These are phyloP conservation scores for Sigmodon hispidus DNA, from an alignment of 2,113 vertebrate genomes.

Conservation along the genomic window DNA sequence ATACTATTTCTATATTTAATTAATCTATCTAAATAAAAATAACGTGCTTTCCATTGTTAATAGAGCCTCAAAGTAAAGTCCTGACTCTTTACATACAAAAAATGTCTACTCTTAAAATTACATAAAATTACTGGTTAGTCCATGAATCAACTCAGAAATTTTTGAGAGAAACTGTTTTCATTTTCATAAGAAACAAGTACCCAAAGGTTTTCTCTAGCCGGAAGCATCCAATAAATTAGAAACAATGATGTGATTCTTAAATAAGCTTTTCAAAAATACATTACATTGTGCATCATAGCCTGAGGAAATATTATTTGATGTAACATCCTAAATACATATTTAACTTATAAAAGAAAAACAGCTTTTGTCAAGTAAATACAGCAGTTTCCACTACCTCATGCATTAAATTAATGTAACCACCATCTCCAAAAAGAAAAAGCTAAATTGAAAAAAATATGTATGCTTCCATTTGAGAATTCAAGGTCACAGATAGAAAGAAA, in stretches of 20 bases:
- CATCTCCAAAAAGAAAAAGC: conserved; percentile 73
- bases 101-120: not conserved
- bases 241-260: conserved; percentile 59
- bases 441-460: conserved; percentile 76
- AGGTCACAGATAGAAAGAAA: not conserved
- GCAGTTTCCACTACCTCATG: conserved; percentile 52
- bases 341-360: conserved; percentile 73
- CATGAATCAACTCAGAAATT: conserved; percentile 10
- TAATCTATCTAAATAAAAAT: conserved; percentile 18
- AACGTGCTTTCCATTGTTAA: not conserved
- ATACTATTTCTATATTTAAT: not conserved
- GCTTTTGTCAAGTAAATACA: conserved; percentile 79
- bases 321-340: conserved; percentile 67
- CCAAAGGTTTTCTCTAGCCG: conserved; percentile 49
- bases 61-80: not conserved
- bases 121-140: not conserved
- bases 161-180: not conserved
- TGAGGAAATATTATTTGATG: conserved; percentile 63
- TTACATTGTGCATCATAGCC: conserved; percentile 28
- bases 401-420: conserved; percentile 75
- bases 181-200: conserved; percentile 35
- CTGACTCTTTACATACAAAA: not conserved
- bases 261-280: conserved; percentile 59
- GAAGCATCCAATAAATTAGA: conserved; percentile 59
- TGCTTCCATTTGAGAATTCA: conserved; percentile 4